A percentile compares a stretch with the other conserved stretches of the same genome.
These are phyloP conservation scores for Emydura subglobosa DNA, from an alignment of 2,113 vertebrate genomes.

Conservation along the genomic window DNA sequence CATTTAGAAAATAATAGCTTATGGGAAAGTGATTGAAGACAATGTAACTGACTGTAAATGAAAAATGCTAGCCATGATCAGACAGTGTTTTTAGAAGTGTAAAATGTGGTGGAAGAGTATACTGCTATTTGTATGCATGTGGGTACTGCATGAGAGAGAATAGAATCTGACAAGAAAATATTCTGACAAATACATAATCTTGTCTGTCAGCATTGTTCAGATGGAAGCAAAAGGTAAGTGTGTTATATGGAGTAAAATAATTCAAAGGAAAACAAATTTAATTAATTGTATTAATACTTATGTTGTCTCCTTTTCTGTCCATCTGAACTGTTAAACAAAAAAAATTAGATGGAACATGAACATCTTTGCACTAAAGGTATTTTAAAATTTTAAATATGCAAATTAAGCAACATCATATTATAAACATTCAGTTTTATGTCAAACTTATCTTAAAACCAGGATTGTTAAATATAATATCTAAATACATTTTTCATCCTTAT, in stretches of 20 bases:
- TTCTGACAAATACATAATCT: background rate
- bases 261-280: background rate
- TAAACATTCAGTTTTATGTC: background rate
- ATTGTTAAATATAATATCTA: background rate
- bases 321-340: background rate
- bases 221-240: rapidly evolving
- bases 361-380: background rate
- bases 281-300: background rate
- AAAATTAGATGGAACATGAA: background rate
- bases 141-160: conserved; percentile 24
- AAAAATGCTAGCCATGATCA: conserved; percentile 16
- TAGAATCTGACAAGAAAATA: conserved; percentile 33
- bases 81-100: conserved; percentile 23
- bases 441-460: background rate
- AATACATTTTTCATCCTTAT: background rate
- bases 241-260: background rate
- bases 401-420: background rate
- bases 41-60: conserved; percentile 21
- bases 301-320: background rate
- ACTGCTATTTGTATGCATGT: conserved; percentile 46
- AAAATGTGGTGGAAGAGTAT: background rate
- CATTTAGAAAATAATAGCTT: conserved; percentile 40
- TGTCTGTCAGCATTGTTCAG: conserved; percentile 2
- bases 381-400: background rate
- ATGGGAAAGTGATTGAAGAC: conserved; percentile 59